Conservation (phyloP, 2,797 vertebrate genomes). For the Sus cebifrons region DNA sequence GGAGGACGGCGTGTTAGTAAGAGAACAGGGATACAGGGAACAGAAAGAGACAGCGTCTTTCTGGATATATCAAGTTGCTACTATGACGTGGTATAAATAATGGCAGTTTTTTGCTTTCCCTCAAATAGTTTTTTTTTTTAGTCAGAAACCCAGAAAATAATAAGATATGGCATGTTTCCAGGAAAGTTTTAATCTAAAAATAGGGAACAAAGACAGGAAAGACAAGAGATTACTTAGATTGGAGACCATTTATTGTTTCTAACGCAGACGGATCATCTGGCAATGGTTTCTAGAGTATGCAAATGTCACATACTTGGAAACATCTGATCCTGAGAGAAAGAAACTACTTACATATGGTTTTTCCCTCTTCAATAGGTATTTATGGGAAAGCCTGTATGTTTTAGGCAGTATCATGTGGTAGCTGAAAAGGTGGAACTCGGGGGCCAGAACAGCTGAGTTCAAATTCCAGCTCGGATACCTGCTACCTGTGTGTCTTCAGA, state of each 20-base stretch:
- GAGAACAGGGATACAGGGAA: background rate
- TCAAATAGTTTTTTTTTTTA: slow-evolving; percentile 66
- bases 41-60: too few relatives aligned
- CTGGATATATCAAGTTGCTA: background rate
- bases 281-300: slow-evolving; percentile 75
- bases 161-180: slow-evolving; percentile 86
- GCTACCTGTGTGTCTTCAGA: background rate
- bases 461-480: background rate
- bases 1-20: rapidly evolving
- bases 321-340: slow-evolving; percentile 55
- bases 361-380: background rate
- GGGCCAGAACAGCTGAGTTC: background rate
- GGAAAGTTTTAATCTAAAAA: slow-evolving; percentile 88
- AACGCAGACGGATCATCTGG: slow-evolving; percentile 74
- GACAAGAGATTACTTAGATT: slow-evolving; percentile 85
- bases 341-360: slow-evolving; percentile 52
- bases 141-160: slow-evolving; percentile 79
- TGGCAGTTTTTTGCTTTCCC: slow-evolving; percentile 51
- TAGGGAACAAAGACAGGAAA: slow-evolving; percentile 90
- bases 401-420: background rate
- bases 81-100: background rate
- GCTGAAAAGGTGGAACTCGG: too few relatives aligned
- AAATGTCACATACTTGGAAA: slow-evolving; percentile 77
- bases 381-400: background rate
- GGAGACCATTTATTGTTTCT: too few relatives aligned